Conservation (phyloP, 2,797 vertebrate species). For the Aselliscus stoliczkanus region DNA sequence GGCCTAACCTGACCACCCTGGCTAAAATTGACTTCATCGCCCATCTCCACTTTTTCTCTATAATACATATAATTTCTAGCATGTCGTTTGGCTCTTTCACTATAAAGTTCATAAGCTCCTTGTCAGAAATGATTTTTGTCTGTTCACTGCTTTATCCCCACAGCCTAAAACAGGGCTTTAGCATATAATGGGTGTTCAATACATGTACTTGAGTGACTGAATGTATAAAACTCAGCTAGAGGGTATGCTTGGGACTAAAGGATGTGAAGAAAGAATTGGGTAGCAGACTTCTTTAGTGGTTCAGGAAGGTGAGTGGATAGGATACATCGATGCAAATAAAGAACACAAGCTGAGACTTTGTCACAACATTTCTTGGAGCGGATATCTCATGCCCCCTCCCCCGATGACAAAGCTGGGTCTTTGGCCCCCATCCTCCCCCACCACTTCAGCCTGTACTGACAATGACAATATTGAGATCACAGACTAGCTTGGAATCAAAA, state of each 20-base stretch:
- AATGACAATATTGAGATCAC: conserved; percentile 59
- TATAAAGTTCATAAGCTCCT: not conserved
- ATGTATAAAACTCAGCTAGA: not conserved
- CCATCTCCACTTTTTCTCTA: not conserved
- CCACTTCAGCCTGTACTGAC: conserved; percentile 42
- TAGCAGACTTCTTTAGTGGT: not conserved
- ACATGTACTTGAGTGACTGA: not conserved
- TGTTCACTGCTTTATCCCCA: not conserved
- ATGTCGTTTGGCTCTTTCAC: not conserved
- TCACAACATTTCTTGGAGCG: conserved; percentile 70
- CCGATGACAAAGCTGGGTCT: conserved; percentile 53
- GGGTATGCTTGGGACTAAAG: not conserved
- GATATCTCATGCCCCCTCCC: conserved; percentile 49
- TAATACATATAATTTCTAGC: not conserved
- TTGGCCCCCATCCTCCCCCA: conserved; percentile 40
- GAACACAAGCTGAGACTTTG: conserved; percentile 54
- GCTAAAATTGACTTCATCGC: not conserved
- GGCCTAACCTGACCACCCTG: no score
- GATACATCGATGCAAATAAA: conserved; percentile 7
- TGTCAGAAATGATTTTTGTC: not conserved
- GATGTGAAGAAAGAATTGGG: not conserved
- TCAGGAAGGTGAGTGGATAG: not conserved
- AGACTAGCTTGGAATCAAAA: conserved; percentile 61
- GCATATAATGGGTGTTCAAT: not conserved
- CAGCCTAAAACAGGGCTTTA: not conserved